Percentiles rank a stretch among this genome's conserved stretches.
Evolutionary conservation across 2,797 vertebrate genomes (phyloP).

Genomic region (Spinus pinus): DNA sequence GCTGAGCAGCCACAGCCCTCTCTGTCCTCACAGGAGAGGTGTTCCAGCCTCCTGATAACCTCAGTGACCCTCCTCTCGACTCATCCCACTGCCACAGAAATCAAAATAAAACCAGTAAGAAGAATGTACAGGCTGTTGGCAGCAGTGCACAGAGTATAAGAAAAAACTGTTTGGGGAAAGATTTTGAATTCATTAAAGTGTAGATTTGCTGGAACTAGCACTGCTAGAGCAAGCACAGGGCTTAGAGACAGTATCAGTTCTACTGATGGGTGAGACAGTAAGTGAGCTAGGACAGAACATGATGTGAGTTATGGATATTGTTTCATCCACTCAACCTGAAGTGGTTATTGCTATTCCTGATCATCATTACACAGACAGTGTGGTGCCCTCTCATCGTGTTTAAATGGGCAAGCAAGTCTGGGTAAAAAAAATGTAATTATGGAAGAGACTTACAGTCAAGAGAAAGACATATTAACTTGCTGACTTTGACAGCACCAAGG

Average conservation of each 20-base stretch:
- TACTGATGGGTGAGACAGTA: neutral
- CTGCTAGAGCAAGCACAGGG: neutral
- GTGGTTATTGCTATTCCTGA: neutral
- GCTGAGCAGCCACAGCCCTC: neutral
- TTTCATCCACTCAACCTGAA: neutral
- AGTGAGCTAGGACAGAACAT: neutral
- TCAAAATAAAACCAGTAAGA: neutral
- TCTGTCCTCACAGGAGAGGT: neutral
- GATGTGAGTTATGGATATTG: neutral
- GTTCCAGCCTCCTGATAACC: neutral
- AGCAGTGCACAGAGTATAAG: neutral
- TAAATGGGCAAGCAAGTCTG: neutral
- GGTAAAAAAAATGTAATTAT: neutral
- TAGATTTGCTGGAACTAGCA: neutral
- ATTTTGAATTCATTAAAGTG: neutral
- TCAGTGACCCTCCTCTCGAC: neutral
- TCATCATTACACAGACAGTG: neutral
- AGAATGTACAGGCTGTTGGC: neutral
- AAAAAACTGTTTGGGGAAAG: neutral
- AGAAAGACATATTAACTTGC: neutral
- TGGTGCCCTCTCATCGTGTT: neutral
- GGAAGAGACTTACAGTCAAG: neutral
- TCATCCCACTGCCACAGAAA: neutral
- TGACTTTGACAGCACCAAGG: neutral
- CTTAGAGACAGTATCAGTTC: neutral